Evolutionary conservation across 2,888 invertebrate genomes (phyloP).

Genomic region (Eristalinus aeneus): DNA sequence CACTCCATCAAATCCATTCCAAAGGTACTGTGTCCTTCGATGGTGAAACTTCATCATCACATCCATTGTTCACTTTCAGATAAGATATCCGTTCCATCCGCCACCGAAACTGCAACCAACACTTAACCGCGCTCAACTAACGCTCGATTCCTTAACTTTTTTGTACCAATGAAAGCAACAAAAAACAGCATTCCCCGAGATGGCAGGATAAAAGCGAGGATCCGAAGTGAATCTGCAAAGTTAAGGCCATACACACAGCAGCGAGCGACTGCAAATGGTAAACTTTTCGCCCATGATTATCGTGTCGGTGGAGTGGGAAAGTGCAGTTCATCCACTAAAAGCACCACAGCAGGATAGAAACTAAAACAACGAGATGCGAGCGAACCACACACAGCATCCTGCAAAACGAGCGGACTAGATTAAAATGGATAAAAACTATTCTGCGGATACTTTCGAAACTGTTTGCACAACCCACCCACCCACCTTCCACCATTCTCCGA

Average conservation of each 20-base stretch:
- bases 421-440: slow-evolving; percentile 68
- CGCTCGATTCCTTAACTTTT: slow-evolving; percentile 40
- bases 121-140: slow-evolving; percentile 51
- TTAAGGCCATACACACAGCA: slow-evolving; percentile 42
- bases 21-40: slow-evolving; percentile 29
- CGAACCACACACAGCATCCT: slow-evolving; percentile 27
- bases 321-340: slow-evolving; percentile 65
- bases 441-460: slow-evolving; percentile 66
- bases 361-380: slow-evolving; percentile 52
- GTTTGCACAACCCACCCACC: slow-evolving; percentile 49
- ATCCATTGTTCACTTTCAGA: slow-evolving; percentile 37
- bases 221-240: slow-evolving; percentile 26
- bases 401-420: slow-evolving; percentile 41
- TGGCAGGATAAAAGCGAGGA: neutral
- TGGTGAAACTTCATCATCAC: slow-evolving; percentile 48
- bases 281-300: slow-evolving; percentile 64
- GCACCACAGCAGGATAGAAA: slow-evolving; percentile 47
- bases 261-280: slow-evolving; percentile 42
- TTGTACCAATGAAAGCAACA: slow-evolving; percentile 8
- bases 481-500: neutral
- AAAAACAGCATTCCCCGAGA: neutral
- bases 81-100: slow-evolving; percentile 56
- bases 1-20: neutral
- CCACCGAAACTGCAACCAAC: slow-evolving; percentile 28
- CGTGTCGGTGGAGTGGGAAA: slow-evolving; percentile 16